A percentile compares a stretch with the other conserved stretches of the same genome.
These are phyloP conservation scores for Hypsopygia costalis DNA, from an alignment of 2,888 invertebrate genomes.

Conservation along the genomic window DNA sequence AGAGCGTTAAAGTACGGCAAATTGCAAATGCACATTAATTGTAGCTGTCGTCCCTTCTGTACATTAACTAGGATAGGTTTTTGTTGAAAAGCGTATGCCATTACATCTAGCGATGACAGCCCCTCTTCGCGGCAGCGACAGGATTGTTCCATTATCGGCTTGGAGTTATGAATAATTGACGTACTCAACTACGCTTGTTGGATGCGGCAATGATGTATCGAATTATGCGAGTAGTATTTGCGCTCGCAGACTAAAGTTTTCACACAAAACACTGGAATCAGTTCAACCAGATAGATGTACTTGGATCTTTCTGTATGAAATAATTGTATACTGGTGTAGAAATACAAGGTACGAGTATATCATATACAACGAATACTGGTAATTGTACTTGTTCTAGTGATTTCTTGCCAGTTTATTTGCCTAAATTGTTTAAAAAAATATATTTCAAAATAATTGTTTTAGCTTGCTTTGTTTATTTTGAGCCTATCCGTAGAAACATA, in stretches of 20 bases:
- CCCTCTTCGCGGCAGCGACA: constrained; percentile 60
- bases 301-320: too few species aligned
- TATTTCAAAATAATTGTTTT: too few species aligned
- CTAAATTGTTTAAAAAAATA: too few species aligned
- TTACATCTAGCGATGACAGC: constrained; percentile 68
- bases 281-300: too few species aligned
- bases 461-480: too few species aligned
- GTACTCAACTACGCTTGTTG: constrained; percentile 48
- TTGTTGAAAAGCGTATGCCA: constrained; percentile 50
- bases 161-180: constrained; percentile 67
- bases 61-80: constrained; percentile 44
- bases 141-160: constrained; percentile 76
- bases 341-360: too few species aligned
- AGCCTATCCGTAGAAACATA: too few species aligned
- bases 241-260: constrained; percentile 32
- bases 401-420: too few species aligned
- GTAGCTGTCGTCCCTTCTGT: constrained; percentile 21
- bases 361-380: too few species aligned
- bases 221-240: not conserved
- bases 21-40: constrained; percentile 20
- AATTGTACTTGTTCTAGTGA: too few species aligned
- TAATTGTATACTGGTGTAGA: too few species aligned
- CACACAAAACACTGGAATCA: too few species aligned
- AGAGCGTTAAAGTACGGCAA: constrained; percentile 9
- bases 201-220: constrained; percentile 40